Base-by-base conservation (phyloP, 2,113 vertebrate species). In the Pantherophis guttatus region DNA sequence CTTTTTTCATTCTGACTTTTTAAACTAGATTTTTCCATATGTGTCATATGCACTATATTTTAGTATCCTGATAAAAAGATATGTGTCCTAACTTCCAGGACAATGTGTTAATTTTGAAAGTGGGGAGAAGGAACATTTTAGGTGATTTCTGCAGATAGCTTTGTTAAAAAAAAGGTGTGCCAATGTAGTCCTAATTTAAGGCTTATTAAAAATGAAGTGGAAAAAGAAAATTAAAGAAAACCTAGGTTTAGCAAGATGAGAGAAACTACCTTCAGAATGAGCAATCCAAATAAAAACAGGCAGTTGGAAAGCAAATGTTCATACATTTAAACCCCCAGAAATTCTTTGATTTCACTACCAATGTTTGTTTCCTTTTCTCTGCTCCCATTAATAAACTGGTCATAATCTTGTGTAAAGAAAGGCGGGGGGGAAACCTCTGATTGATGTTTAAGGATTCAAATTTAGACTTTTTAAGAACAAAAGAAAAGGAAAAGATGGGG, bases 1-100 rank as follows among this genome's bases (percentile, higher is more conserved):
- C n/a, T 93, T 91, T 86, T 90, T 94, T 65, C 33, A 92, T 93
- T 95, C 29, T 93, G 94, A 94, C 8, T 53, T 86, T 95, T 62
- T 93, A 96, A 89, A 95, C n/a, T 93, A 93, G 24, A 93, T 91
- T 85, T 92, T 55, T 65, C 26, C 53, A 86, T 53, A 70, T 90
- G 26, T 62, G 9, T 90, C 8, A 58, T 26, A 24, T 23, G 59
- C 29, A 54, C 15, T 70, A 21, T 91, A 58, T 94, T 95, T 95
- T 92, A 92, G 86, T 90, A 88, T 91, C n/a, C 9, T 0, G 0
- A 44, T 70, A 89, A 92, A 93, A 29, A 44, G 39, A 23, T 53
- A 39, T 85, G 91, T 88, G 88, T 94, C 70, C 75, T 89, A 97
- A 86, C 29, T 65, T 89, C 48, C n/a, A 65, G 48, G 29, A 90